A percentile compares a stretch with the other conserved stretches of the same genome.
Evolutionary conservation across 2,797 vertebrate species (phyloP).

Genomic region (Clarias fuscus): DNA sequence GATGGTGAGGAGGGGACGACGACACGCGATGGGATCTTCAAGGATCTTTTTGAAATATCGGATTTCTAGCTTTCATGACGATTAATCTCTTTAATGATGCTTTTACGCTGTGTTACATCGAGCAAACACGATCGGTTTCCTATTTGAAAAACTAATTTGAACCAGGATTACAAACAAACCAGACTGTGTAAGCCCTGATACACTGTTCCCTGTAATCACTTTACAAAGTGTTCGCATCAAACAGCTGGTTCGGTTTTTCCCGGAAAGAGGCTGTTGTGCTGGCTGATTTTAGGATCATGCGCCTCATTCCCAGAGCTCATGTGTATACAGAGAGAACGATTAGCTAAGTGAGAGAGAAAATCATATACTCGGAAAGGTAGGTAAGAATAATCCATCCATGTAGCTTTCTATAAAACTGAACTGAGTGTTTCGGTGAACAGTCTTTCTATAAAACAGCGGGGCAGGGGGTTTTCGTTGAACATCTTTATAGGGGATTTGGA

Average conservation of each 20-base stretch:
- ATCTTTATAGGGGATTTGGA: not conserved
- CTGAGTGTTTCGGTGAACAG: too few species aligned
- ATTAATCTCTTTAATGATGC: not conserved
- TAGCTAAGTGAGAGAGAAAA: constrained; percentile 1
- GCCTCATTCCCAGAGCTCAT: not conserved
- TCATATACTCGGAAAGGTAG: not conserved
- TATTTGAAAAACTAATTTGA: constrained; percentile 46
- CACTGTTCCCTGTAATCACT: constrained; percentile 43
- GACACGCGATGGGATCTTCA: not conserved
- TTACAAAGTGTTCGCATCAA: constrained; percentile 39
- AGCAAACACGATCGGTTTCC: constrained; percentile 13
- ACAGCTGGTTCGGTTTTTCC: constrained; percentile 45
- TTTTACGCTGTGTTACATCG: constrained; percentile 6
- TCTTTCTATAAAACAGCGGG: too few species aligned
- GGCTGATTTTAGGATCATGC: constrained; percentile 19
- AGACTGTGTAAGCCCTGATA: constrained; percentile 42
- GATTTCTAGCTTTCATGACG: not conserved
- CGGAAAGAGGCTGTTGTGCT: constrained; percentile 31
- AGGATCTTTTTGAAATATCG: not conserved
- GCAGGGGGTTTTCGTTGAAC: not conserved
- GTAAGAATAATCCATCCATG: not conserved
- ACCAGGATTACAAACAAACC: constrained; percentile 47
- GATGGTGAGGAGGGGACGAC: too few species aligned
- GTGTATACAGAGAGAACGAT: not conserved
- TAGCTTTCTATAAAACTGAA: not conserved